These are phyloP conservation scores for Trachymyrmex cornetzi DNA, from an alignment of 1,140 invertebrate species.

Conservation along the genomic window DNA sequence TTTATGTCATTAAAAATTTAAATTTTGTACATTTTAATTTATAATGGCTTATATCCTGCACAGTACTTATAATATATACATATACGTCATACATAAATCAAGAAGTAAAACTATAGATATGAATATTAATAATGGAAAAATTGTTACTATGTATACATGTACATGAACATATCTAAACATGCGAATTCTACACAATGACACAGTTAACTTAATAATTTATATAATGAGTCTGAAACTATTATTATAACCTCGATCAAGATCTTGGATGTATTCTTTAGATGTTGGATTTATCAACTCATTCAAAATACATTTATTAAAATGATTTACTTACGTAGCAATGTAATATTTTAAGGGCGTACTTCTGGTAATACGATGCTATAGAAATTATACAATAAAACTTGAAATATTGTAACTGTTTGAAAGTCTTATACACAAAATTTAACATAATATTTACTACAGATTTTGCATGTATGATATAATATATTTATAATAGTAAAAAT, in stretches of 20 bases:
- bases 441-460: not conserved
- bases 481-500: not conserved
- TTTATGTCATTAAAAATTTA: not conserved
- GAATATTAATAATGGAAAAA: conserved; percentile 19
- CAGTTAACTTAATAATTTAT: not conserved
- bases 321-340: not conserved
- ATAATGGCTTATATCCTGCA: not conserved
- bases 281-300: not conserved
- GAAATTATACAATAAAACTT: not conserved
- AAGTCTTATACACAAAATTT: not conserved
- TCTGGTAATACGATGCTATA: not conserved
- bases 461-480: not conserved
- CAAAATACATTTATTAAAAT: not conserved
- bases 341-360: not conserved
- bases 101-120: not conserved
- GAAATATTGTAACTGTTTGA: not conserved
- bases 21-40: not conserved
- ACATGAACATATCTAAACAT: not conserved
- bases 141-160: not conserved
- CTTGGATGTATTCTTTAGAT: not conserved
- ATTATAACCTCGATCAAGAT: not conserved
- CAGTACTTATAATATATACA: not conserved
- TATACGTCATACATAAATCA: not conserved
- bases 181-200: not conserved
- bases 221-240: not conserved